Percentiles rank a stretch among this genome's conserved stretches.
Conservation (phyloP, 2,113 vertebrate species). For the Stigmatopora nigra region DNA sequence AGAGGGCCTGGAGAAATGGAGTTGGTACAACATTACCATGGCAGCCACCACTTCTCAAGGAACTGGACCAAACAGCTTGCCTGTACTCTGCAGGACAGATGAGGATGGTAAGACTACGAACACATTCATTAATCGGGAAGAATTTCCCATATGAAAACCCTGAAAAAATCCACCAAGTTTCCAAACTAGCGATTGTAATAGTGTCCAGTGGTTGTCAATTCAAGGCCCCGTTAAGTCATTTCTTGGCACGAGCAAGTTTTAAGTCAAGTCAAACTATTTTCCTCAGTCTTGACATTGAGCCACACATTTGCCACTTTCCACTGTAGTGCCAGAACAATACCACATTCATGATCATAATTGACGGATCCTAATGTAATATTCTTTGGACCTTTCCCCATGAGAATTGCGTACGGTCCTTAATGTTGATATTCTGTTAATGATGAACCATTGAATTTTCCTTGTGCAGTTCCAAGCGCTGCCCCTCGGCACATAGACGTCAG, state of each 20-base stretch:
- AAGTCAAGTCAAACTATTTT: neutral
- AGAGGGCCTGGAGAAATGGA: constrained; percentile 89
- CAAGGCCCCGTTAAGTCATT: neutral
- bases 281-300: neutral
- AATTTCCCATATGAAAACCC: neutral
- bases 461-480: constrained; percentile 81
- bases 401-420: neutral
- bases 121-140: neutral
- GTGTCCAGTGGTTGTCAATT: constrained; percentile 19
- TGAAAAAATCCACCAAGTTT: neutral
- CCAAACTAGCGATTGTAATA: neutral
- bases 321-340: too few species aligned
- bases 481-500: constrained; percentile 88
- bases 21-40: constrained; percentile 82
- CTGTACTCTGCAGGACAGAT: constrained; percentile 81
- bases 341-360: neutral
- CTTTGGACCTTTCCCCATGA: neutral
- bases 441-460: constrained; percentile 47
- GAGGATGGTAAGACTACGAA: constrained; percentile 78
- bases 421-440: neutral
- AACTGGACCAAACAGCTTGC: constrained; percentile 79
- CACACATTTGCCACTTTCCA: neutral
- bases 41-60: constrained; percentile 80
- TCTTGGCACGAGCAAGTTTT: neutral
- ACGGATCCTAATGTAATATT: neutral